A percentile compares a stretch with the other conserved stretches of the same genome.
These are phyloP conservation scores for Pseudococcus jackbeardsleyi DNA, from an alignment of 2,888 invertebrate genomes.

Conservation along the genomic window DNA sequence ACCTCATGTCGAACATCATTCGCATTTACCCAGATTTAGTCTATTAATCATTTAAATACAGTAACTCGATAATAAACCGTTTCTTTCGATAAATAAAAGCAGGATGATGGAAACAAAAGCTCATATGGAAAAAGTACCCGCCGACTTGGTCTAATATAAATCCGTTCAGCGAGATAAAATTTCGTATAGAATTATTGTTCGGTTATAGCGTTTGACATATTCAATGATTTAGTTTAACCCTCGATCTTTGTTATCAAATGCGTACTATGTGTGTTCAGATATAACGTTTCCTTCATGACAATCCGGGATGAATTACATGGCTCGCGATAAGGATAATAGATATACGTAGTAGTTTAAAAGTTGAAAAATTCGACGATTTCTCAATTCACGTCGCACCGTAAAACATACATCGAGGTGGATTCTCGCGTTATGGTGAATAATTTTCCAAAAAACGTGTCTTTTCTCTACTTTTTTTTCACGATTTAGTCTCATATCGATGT, in stretches of 20 bases:
- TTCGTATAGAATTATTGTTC: constrained; percentile 26
- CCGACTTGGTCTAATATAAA: constrained; percentile 18
- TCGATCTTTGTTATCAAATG: constrained; percentile 58
- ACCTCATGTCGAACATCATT: too few species aligned
- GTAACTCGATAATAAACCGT: constrained; percentile 3
- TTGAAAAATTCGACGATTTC: constrained; percentile 33
- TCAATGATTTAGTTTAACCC: constrained; percentile 61
- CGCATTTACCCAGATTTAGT: neutral
- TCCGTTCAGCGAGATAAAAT: neutral
- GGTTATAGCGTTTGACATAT: constrained; percentile 54
- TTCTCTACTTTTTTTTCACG: neutral
- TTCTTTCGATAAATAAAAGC: neutral
- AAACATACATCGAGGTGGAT: neutral
- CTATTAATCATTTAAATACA: constrained; percentile 8
- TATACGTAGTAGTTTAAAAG: neutral
- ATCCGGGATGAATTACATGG: constrained; percentile 23
- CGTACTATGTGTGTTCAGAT: neutral
- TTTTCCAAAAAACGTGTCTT: constrained; percentile 8
- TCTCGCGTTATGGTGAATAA: constrained; percentile 23
- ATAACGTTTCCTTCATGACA: constrained; percentile 29
- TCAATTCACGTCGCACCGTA: constrained; percentile 22
- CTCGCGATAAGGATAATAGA: constrained; percentile 32
- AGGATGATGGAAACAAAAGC: neutral
- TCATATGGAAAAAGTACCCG: neutral
- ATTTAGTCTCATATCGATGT: too few species aligned